phyloP scores from a whole-genome alignment of 2,888 invertebrate species.

The Cantharis rustica region DNA sequence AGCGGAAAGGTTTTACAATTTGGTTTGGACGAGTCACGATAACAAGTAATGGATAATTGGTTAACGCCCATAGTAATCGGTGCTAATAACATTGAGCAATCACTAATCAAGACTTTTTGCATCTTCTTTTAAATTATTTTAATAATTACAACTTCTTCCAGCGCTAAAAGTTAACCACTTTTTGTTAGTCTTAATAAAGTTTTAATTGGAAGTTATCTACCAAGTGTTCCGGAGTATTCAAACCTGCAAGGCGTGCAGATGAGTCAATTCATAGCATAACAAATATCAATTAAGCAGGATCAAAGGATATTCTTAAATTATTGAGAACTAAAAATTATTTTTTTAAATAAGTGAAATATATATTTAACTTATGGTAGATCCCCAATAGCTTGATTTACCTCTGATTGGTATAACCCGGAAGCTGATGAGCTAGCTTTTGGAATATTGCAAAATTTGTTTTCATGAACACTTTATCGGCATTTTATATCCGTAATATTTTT shows the following conservation, averaged over 20 bases:
- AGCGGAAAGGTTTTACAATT: slow-evolving; percentile 33
- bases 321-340: no score
- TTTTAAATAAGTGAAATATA: no score
- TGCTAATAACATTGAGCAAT: slow-evolving; percentile 24
- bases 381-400: no score
- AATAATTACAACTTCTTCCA: neutral
- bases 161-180: neutral
- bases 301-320: no score
- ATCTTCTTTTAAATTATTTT: neutral
- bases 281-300: neutral
- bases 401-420: no score
- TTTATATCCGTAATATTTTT: no score
- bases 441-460: no score
- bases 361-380: no score
- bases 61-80: slow-evolving; percentile 17
- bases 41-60: slow-evolving; percentile 23
- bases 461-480: no score
- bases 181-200: neutral
- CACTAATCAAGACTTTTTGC: slow-evolving; percentile 5
- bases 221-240: neutral
- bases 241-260: neutral
- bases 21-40: slow-evolving; percentile 25
- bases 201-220: neutral
- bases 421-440: no score
- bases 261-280: neutral